Conservation (phyloP, 2,797 vertebrate genomes). For the Oreonectes daqikongensis region DNA sequence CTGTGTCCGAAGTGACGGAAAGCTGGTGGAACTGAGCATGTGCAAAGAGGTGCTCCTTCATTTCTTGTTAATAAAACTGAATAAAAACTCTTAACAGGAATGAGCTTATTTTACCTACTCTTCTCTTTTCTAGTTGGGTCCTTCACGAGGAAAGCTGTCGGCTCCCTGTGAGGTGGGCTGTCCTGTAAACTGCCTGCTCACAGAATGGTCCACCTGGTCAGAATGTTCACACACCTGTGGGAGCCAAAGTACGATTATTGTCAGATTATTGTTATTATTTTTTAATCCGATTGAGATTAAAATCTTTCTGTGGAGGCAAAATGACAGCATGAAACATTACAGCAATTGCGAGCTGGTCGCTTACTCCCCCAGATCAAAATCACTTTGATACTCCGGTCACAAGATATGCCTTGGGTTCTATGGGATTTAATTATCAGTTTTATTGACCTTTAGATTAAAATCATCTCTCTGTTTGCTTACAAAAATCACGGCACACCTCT, state of each 20-base stretch:
- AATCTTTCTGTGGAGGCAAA: not conserved
- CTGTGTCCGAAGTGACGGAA: constrained; percentile 79
- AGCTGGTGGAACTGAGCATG: constrained; percentile 67
- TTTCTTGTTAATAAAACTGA: not conserved
- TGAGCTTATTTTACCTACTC: not conserved
- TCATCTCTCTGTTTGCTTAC: not conserved
- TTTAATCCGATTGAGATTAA: not conserved
- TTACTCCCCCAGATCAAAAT: no score
- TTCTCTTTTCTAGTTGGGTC: constrained; percentile 63
- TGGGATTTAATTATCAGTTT: not conserved
- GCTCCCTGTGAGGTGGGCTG: constrained; percentile 78
- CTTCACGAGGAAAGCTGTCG: constrained; percentile 65
- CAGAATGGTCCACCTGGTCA: constrained; percentile 82
- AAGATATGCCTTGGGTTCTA: not conserved
- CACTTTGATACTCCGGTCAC: no score
- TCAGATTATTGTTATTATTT: not conserved
- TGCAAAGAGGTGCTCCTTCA: constrained; percentile 76
- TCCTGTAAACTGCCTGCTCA: constrained; percentile 80
- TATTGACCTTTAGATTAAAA: not conserved
- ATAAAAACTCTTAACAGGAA: not conserved
- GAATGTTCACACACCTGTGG: constrained; percentile 83
- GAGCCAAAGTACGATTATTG: constrained; percentile 70
- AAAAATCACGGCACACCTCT: not conserved
- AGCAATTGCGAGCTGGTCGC: no score
- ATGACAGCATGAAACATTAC: not conserved